A percentile compares a stretch with the other conserved stretches of the same genome.
phyloP scores from a whole-genome alignment of 2,113 vertebrate genomes.

The Brachyistius frenatus region DNA sequence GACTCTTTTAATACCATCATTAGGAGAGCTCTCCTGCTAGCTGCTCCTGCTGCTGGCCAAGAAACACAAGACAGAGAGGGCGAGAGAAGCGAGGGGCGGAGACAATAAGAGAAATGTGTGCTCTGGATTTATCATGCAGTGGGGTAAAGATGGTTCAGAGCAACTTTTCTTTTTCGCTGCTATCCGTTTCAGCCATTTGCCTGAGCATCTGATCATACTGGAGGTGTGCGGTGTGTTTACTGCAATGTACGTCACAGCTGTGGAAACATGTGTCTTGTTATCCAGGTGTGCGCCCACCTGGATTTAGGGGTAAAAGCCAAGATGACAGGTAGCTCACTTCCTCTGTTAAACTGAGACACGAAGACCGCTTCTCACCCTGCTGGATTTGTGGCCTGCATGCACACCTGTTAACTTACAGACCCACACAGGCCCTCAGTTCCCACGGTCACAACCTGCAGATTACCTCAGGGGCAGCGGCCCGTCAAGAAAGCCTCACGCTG shows the following conservation, averaged over 20 bases:
- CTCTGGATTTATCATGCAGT: conserved; percentile 34
- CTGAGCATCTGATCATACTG: conserved; percentile 5
- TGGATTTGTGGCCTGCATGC: background rate
- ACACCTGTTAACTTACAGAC: conserved; percentile 5
- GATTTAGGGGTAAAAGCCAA: conserved; percentile 28
- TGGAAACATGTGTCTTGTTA: conserved; percentile 10
- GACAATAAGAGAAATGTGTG: conserved; percentile 51
- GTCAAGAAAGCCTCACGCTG: conserved; percentile 16
- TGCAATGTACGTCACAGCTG: conserved; percentile 17
- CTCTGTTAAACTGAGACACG: conserved; percentile 7
- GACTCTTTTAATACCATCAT: conserved; percentile 79
- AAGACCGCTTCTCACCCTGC: conserved; percentile 29
- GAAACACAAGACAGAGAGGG: conserved; percentile 55
- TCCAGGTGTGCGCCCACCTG: conserved; percentile 69
- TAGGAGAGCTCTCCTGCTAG: conserved; percentile 73
- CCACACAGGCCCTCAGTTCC: conserved; percentile 56
- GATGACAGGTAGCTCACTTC: conserved; percentile 43
- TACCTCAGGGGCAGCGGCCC: conserved; percentile 33
- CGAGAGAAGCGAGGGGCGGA: conserved; percentile 30
- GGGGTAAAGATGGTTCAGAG: conserved; percentile 29
- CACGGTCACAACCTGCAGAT: conserved; percentile 54
- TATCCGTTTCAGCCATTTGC: conserved; percentile 3
- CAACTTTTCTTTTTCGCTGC: conserved; percentile 4
- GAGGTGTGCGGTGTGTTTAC: conserved; percentile 6
- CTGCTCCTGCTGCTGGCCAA: conserved; percentile 69